Evolutionary conservation across 2,113 vertebrate species (phyloP), one percentile per base, ranked within the genome.

Genomic region (Rhizomys pruinosus): DNA sequence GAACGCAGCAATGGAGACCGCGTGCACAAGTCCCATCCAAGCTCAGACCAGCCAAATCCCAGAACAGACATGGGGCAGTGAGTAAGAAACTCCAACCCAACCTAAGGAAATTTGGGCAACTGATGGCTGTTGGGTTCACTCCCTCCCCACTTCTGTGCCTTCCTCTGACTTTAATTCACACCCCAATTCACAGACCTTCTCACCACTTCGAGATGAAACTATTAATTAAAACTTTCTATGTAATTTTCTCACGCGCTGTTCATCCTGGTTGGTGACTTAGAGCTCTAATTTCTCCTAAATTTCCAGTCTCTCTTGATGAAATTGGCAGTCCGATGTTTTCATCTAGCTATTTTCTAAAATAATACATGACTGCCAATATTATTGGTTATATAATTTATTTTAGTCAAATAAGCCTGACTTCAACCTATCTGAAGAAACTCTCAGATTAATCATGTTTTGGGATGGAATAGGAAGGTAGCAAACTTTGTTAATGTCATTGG

Each of bases 351-450:
- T 69, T 57, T 81, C 57, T n/a, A 72, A 89, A 72, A 61, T 84
- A 84, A 57, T 52, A 91, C 17, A 79, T 3, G 9, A 90, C 44
- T 32, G 64, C 16, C 90, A 73, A 91, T 16, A 32, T 37, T 9
- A 69, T 69, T 77, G 16, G 34, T 72, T 87, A 34, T 86, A 19
- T 85, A 34, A 73, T 81, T 84, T 76, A 55, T 72, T 66, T 93
- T 22, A 44, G 19, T 64, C 59, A 20, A 37, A 2, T 81, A 63
- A 80, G 27, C 87, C 63, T 92, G 73, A 57, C 71, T 85, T 3
- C n/a, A 85, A 63, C 12, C 8, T 59, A 23, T 44, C 61, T 84
- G 61, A 91, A 64, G 57, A 69, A 39, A 77, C 32, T 4, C 23
- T 10, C 3, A 32, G n/a, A 73, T 90, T 89, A 84, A 32, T 61